Percentiles rank a stretch among this genome's conserved stretches.
Evolutionary conservation across 2,888 invertebrate species (phyloP).

Genomic region (Chrysodeixis includens): DNA sequence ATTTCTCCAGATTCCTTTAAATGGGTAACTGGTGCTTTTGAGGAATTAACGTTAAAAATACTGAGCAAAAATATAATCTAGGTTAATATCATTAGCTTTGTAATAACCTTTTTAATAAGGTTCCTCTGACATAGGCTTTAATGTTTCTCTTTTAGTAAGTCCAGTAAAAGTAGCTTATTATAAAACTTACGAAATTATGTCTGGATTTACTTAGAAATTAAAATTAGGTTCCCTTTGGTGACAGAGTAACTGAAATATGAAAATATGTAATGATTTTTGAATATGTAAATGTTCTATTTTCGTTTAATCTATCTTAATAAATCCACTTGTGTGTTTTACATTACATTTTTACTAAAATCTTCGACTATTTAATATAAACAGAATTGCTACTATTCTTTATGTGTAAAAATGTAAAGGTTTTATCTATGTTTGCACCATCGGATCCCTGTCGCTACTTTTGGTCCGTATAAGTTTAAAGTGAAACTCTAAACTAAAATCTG

Average conservation of each 20-base stretch:
- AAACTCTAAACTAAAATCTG: too few species aligned
- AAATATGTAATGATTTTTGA: neutral
- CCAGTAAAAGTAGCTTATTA: slow-evolving; percentile 2
- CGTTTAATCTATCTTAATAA: too few species aligned
- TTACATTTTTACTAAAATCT: too few species aligned
- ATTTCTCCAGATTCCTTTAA: neutral
- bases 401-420: too few species aligned
- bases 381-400: too few species aligned
- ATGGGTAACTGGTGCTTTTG: neutral
- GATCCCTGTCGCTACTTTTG: too few species aligned
- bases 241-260: neutral
- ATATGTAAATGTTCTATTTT: neutral
- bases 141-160: slow-evolving; percentile 7
- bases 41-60: neutral
- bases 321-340: too few species aligned
- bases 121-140: slow-evolving; percentile 25
- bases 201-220: neutral
- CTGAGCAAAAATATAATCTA: neutral
- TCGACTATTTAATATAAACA: too few species aligned
- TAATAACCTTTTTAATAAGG: slow-evolving; percentile 1
- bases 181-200: neutral
- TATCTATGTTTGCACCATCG: too few species aligned
- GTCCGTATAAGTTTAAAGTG: too few species aligned
- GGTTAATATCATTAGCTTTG: neutral
- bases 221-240: neutral